These are phyloP conservation scores for Eilema depressum DNA, from an alignment of 2,888 invertebrate species.

Conservation along the genomic window DNA sequence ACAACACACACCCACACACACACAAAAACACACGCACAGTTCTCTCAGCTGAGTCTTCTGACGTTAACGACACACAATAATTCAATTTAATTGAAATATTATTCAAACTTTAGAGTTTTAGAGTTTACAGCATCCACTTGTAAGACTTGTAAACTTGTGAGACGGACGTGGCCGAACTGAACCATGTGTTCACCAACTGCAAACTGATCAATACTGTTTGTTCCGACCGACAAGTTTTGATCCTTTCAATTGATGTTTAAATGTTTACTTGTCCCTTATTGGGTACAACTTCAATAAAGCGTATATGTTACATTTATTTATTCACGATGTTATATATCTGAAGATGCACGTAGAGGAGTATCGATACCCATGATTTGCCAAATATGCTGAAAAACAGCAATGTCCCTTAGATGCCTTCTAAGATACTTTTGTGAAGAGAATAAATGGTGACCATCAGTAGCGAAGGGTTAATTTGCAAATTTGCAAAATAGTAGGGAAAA, in stretches of 20 bases:
- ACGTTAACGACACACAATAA: not conserved
- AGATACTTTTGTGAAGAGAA: too few relatives aligned
- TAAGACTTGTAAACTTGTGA: too few relatives aligned
- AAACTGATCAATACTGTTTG: slow-evolving; percentile 13
- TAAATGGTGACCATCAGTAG: too few relatives aligned
- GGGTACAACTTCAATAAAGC: not conserved
- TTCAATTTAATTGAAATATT: not conserved
- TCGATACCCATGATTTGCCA: not conserved
- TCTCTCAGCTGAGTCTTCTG: too few relatives aligned
- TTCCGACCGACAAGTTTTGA: not conserved
- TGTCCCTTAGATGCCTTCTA: too few relatives aligned
- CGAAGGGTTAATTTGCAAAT: too few relatives aligned
- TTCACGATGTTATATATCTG: not conserved
- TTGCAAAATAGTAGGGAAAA: too few relatives aligned
- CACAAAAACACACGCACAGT: too few relatives aligned
- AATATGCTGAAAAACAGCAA: too few relatives aligned
- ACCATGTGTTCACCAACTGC: slow-evolving; percentile 12
- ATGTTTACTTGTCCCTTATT: not conserved
- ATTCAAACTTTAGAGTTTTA: not conserved
- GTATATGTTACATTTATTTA: not conserved
- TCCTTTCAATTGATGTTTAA: not conserved
- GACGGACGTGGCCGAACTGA: not conserved
- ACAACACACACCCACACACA: too few relatives aligned
- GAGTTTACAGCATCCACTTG: not conserved
- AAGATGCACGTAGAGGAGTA: not conserved